These are phyloP conservation scores for Phytoseiulus persimilis DNA, from an alignment of 2,888 invertebrate species.

Conservation along the genomic window DNA sequence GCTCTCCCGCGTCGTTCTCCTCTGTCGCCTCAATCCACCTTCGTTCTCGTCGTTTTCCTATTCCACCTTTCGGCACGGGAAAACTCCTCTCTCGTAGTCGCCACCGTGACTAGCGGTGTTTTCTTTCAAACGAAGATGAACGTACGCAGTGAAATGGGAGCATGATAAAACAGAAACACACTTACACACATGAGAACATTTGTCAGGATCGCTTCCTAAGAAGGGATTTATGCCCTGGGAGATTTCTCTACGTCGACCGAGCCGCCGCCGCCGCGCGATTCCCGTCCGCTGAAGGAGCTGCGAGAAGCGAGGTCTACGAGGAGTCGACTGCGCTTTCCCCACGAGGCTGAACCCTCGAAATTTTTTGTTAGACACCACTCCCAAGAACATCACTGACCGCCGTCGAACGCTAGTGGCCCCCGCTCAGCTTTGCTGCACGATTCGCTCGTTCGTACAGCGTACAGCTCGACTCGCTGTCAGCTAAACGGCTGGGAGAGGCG, in stretches of 20 bases:
- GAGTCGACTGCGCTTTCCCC: not conserved
- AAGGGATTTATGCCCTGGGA: not conserved
- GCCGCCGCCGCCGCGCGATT: not conserved
- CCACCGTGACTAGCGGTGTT: too few relatives aligned
- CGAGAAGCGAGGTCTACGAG: too few relatives aligned
- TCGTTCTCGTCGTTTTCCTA: not conserved
- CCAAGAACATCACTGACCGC: not conserved
- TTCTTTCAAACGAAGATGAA: not conserved
- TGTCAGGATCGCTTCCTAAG: slow-evolving; percentile 29
- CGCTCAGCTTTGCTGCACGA: not conserved
- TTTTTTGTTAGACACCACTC: not conserved
- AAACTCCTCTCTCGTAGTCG: too few relatives aligned
- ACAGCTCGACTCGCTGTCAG: too few relatives aligned
- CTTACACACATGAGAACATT: slow-evolving; percentile 31
- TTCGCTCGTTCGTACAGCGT: not conserved
- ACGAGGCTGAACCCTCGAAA: not conserved
- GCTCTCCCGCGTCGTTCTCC: not conserved
- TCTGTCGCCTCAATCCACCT: not conserved
- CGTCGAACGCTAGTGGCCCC: not conserved
- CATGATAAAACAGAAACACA: not conserved
- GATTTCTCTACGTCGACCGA: not conserved
- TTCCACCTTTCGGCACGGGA: too few relatives aligned
- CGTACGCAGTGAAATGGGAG: not conserved
- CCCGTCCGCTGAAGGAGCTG: not conserved
- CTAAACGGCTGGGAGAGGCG: too few relatives aligned